Evolutionary conservation across 2,113 vertebrate species (phyloP), one percentile per base, ranked within the genome.

Genomic region (Daubentonia madagascariensis): DNA sequence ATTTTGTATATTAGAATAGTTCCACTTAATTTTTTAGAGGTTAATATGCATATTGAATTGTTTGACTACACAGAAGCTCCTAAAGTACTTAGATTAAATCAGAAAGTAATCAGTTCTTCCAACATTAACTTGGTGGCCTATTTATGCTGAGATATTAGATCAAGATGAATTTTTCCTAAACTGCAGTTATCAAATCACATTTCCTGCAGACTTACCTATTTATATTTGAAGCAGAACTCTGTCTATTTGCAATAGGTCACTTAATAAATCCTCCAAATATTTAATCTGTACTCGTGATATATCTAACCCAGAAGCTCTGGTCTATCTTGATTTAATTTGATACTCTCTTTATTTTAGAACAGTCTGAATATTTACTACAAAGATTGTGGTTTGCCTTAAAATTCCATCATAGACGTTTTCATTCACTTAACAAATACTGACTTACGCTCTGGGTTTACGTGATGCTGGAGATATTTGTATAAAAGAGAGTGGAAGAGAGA

Each of bases 251-350:
- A 93, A 93, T 25, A 63, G 37, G n/a, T 84, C 83, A 95, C 22
- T 79, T 96, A 84, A 76, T 90, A 87, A 92, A 50, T 76, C 5
- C 45, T 78, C n/a, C 76, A 96, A 50, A 95, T 90, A 85, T 95
- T 97, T 93, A 63, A 86, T 91, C 79, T 89, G 1, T 48, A 75
- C 8, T 13, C 8, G 54, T 30, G 40, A 25, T 79, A 28, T 65
- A 20, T 43, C 28, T 90, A 89, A 87, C 35, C 40, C 17, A 85
- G 52, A 94, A 43, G 12, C 12, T 73, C 50, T 65, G 1, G 30
- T 87, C 28, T 73, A 10, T 72, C 54, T 40, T 35, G 25, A 95
- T 83, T 94, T 90, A 92, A 97, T 76, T 86, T 89, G 9, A 37
- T 94, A 85, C 2, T 78, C 12, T 91, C 22, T 70, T 86, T 92